These are phyloP conservation scores for Pristionchus japonicus DNA, from an alignment of 2,888 invertebrate genomes.

Conservation along the genomic window DNA sequence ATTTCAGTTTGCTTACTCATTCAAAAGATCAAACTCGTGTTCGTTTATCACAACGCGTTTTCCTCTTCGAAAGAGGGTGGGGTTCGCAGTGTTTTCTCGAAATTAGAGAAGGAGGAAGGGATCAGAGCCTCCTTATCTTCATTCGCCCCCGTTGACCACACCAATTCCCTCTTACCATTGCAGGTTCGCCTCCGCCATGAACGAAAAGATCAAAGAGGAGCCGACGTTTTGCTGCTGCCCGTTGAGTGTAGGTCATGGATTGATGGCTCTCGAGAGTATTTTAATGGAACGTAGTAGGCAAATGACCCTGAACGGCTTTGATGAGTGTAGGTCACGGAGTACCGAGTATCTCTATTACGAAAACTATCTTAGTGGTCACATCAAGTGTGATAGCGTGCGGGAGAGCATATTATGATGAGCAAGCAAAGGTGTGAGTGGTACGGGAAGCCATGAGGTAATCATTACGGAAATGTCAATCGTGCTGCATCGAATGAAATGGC, in stretches of 20 bases:
- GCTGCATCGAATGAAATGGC: too few relatives aligned
- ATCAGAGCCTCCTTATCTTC: not conserved
- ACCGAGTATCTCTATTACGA: too few relatives aligned
- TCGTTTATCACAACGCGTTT: not conserved
- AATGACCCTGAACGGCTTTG: too few relatives aligned
- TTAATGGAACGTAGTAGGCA: too few relatives aligned
- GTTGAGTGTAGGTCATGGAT: not conserved
- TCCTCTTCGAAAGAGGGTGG: conserved; percentile 30
- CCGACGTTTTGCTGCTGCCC: conserved; percentile 25
- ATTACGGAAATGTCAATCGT: too few relatives aligned
- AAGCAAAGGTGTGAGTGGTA: too few relatives aligned
- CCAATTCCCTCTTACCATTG: not conserved
- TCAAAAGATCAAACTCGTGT: conserved; percentile 1
- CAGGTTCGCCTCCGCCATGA: not conserved
- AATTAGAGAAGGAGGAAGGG: conserved; percentile 14
- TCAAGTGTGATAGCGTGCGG: too few relatives aligned
- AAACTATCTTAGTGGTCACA: too few relatives aligned
- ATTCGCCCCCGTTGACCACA: not conserved
- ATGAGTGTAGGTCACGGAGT: too few relatives aligned
- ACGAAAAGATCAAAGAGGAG: conserved; percentile 26
- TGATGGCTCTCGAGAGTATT: too few relatives aligned
- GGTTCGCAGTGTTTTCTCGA: not conserved
- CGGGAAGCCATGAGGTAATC: too few relatives aligned
- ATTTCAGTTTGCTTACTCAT: not conserved
- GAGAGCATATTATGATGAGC: too few relatives aligned